Percentiles rank a stretch among this genome's conserved stretches.
phyloP scores from a whole-genome alignment of 2,113 vertebrate species.

The Eclectus roratus region DNA sequence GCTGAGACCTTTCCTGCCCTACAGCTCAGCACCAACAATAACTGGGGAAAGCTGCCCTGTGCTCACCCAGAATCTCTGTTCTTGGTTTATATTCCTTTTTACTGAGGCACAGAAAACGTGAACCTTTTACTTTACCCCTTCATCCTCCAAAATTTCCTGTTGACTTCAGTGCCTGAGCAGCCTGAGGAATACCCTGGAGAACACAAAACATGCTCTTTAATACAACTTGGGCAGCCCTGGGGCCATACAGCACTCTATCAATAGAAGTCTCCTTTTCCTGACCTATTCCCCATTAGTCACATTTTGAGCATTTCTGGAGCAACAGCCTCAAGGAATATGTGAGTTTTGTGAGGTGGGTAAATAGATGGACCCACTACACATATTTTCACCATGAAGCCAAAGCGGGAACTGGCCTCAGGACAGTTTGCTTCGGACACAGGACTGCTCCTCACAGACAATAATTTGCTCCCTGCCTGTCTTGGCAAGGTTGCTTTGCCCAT shows the following conservation, averaged over 20 bases:
- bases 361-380: background rate
- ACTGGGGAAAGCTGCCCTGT: background rate
- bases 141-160: background rate
- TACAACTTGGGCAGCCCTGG: accelerated
- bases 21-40: background rate
- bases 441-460: background rate
- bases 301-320: background rate
- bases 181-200: background rate
- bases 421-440: background rate
- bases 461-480: background rate
- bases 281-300: background rate
- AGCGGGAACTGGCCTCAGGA: background rate
- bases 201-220: background rate
- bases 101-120: background rate
- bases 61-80: background rate
- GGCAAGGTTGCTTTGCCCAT: background rate
- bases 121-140: background rate
- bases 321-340: background rate
- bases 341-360: background rate
- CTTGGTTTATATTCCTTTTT: background rate
- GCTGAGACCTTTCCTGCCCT: background rate
- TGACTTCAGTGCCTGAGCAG: background rate
- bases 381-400: background rate
- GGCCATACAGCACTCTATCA: background rate
- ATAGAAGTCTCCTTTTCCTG: background rate